A percentile compares a stretch with the other conserved stretches of the same genome.
Conservation (phyloP, 2,113 vertebrate genomes). For the Hippolais icterina region DNA sequence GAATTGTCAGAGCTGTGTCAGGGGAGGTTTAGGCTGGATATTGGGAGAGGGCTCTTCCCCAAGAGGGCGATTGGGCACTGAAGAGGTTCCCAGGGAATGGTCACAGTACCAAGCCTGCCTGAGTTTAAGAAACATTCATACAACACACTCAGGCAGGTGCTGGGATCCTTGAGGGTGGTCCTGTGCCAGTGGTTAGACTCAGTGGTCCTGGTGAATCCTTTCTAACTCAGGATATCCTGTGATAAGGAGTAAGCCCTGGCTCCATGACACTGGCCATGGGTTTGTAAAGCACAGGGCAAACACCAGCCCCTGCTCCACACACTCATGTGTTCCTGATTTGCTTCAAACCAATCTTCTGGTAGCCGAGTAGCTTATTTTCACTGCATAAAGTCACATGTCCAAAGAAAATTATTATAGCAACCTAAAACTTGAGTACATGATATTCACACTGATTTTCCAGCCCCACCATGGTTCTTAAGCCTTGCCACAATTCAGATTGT, state of each 20-base stretch:
- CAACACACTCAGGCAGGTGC: neutral
- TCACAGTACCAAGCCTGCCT: neutral
- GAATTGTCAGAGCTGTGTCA: neutral
- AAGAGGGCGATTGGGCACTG: accelerated
- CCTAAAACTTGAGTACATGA: neutral
- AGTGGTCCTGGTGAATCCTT: neutral
- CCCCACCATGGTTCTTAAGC: accelerated
- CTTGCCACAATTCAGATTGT: neutral
- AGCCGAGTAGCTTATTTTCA: neutral
- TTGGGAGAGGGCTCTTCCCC: neutral
- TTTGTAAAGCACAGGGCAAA: neutral
- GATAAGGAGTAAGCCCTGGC: neutral
- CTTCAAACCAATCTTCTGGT: neutral
- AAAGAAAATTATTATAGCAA: neutral
- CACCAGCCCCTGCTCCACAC: neutral
- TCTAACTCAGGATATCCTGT: neutral
- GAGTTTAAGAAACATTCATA: neutral
- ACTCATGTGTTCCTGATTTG: neutral
- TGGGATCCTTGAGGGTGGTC: neutral
- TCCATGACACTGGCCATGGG: neutral
- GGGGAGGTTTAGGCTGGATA: neutral
- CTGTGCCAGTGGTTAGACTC: neutral
- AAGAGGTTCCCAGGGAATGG: neutral
- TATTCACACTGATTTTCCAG: neutral
- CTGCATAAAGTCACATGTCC: neutral